Base-by-base conservation (phyloP, 2,797 vertebrate species). In the Poecilia wingei region DNA sequence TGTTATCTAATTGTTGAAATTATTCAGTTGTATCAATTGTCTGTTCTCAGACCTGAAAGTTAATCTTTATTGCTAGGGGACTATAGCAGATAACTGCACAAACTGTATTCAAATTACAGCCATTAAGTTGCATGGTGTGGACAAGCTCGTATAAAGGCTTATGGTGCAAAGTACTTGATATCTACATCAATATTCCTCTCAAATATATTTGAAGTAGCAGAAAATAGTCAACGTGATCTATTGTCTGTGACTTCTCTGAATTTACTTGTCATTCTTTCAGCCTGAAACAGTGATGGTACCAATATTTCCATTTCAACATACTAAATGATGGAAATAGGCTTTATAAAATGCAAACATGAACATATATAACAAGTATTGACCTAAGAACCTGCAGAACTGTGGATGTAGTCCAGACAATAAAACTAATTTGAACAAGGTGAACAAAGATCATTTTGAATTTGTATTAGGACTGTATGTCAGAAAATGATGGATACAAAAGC, bases 201-300 rank as follows among this genome's bases (percentile, higher is more conserved):
- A 89, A 90, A 94, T 94, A 89, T 80, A 86, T 91, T 91, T 93
- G 84, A 94, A 94, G 95, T 94, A 88, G 86, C 46, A 79, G 81
- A 76, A 87, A 91, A 93, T 93, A 91, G 93, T 89, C 89, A 87
- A 81, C 76, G 79, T 61, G 70, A 47, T 79, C 79, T 64, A 77
- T 85, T 91, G 86, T 83, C 81, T 57, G 66, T 87, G 90, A 88
- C 87, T 90, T 89, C 75, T 88, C 85, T 84, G 82, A 93, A 93
- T 94, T 92, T 86, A 90, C 86, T 92, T 82, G 90, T 88, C 82
- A 79, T 87, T 87, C 82, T 90, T 91, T 86, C 84, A 92, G 93
- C 88, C 88, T 84, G 70, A 82, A 93, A 93, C 87, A 88, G 89
- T 91, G 88, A 87, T 83, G 81, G 83, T 90, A 86, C 87, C 90